phyloP scores from a whole-genome alignment of 2,797 vertebrate species.

The Crocodylus rhombifer region DNA sequence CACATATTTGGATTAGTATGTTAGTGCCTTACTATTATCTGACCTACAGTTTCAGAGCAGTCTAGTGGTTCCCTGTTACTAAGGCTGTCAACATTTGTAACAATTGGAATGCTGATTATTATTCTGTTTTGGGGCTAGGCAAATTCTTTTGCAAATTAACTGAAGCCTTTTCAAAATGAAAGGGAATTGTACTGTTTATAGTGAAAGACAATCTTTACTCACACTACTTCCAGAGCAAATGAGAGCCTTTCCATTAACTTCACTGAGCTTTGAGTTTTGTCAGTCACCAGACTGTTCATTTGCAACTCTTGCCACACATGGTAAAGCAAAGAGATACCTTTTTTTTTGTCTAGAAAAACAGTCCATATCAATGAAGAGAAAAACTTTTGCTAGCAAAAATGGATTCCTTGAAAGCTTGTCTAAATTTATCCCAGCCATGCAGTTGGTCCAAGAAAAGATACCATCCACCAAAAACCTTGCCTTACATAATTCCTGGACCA shows the following conservation, averaged over 20 bases:
- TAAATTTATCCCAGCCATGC: too few relatives aligned
- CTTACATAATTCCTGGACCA: too few relatives aligned
- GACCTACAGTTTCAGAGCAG: not conserved
- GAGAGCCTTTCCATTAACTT: not conserved
- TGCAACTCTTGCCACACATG: not conserved
- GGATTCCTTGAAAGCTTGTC: not conserved
- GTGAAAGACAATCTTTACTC: not conserved
- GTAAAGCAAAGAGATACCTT: constrained; percentile 10
- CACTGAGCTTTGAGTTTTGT: not conserved
- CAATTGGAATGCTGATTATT: not conserved
- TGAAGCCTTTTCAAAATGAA: not conserved
- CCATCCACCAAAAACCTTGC: too few relatives aligned
- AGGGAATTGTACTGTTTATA: not conserved
- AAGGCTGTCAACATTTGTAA: not conserved
- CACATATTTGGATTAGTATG: not conserved
- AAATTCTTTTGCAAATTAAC: not conserved
- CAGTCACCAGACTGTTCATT: not conserved
- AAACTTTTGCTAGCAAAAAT: not conserved
- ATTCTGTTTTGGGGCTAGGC: not conserved
- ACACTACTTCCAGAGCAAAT: not conserved
- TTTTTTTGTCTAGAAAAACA: not conserved
- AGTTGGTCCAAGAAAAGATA: too few relatives aligned
- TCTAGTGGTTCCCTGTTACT: not conserved
- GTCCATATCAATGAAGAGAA: not conserved
- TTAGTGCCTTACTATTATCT: not conserved